Evolutionary conservation across 2,888 invertebrate genomes (phyloP).

Genomic region (Erebia ligea): DNA sequence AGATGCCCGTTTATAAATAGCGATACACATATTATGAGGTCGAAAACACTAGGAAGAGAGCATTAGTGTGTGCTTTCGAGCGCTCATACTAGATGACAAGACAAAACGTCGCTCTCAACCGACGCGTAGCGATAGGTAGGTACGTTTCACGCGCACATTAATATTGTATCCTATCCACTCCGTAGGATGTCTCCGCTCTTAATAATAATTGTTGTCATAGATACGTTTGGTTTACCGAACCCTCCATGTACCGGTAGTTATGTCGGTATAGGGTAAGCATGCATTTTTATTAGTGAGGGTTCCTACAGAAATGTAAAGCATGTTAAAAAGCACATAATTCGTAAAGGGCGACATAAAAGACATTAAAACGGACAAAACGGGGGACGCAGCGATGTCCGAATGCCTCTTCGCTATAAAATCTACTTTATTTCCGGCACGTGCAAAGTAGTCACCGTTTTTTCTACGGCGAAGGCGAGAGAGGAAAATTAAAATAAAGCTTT

Average conservation of each 20-base stretch:
- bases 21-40: too few relatives aligned
- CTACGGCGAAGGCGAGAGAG: conserved; percentile 56
- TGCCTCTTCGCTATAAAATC: conserved; percentile 59
- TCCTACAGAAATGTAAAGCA: conserved; percentile 18
- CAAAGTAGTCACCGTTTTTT: conserved; percentile 63
- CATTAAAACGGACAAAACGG: conserved; percentile 37
- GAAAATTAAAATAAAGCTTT: conserved; percentile 80
- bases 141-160: too few relatives aligned
- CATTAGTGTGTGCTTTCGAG: too few relatives aligned
- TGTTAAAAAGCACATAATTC: conserved; percentile 33
- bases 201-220: too few relatives aligned
- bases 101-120: too few relatives aligned
- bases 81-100: too few relatives aligned
- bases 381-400: conserved; percentile 39
- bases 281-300: conserved; percentile 5
- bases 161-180: too few relatives aligned
- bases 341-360: conserved; percentile 33
- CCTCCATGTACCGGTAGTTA: background rate
- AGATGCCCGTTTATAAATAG: too few relatives aligned
- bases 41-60: too few relatives aligned
- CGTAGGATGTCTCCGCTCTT: too few relatives aligned
- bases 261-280: background rate
- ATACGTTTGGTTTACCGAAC: background rate
- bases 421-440: conserved; percentile 69
- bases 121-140: too few relatives aligned